A percentile compares a stretch with the other conserved stretches of the same genome.
phyloP scores from a whole-genome alignment of 2,113 vertebrate species.

The Aegotheles bennettii region DNA sequence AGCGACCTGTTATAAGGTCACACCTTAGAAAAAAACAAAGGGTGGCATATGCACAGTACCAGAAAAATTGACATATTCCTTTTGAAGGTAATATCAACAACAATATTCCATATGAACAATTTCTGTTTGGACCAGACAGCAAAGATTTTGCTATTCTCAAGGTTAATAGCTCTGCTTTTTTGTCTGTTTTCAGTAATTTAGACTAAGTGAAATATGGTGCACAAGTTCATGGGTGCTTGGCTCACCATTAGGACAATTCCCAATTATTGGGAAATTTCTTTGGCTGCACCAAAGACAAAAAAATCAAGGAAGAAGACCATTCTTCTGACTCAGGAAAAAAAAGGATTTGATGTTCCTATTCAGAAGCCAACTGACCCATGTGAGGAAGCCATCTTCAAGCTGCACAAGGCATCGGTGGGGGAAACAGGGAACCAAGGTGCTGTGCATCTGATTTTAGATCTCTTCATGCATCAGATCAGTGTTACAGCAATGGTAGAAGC shows the following conservation, averaged over 20 bases:
- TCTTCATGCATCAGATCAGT: neutral
- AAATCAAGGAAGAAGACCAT: neutral
- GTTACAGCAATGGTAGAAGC: neutral
- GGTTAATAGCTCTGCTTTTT: neutral
- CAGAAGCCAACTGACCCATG: neutral
- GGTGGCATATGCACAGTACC: neutral
- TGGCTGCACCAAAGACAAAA: neutral
- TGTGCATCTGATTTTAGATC: neutral
- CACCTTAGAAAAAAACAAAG: neutral
- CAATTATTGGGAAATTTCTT: neutral
- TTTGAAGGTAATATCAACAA: neutral
- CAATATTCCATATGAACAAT: neutral
- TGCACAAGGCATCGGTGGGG: too few species aligned
- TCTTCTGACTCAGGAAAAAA: neutral
- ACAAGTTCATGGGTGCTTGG: neutral
- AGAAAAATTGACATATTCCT: neutral
- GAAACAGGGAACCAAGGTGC: neutral
- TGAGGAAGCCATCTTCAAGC: neutral
- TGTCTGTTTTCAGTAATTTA: neutral
- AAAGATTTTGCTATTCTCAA: neutral
- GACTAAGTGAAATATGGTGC: neutral
- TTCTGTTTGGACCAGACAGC: neutral
- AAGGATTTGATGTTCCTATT: neutral
- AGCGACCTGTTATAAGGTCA: neutral
- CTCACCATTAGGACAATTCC: neutral